These are phyloP conservation scores for Augochlora pura DNA, from an alignment of 1,140 invertebrate genomes.

Conservation along the genomic window DNA sequence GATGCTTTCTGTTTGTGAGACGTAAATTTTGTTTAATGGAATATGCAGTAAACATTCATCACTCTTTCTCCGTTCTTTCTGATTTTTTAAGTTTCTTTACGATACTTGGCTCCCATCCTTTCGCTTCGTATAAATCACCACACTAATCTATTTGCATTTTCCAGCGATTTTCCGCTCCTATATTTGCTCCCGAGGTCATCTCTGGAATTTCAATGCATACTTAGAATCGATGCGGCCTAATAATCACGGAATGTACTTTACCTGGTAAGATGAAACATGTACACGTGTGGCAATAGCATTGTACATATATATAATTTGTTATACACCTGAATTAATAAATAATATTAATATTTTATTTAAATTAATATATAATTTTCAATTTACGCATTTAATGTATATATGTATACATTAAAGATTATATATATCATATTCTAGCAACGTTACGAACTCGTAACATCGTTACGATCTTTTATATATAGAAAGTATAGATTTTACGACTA, in stretches of 20 bases:
- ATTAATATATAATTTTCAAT: too few species aligned
- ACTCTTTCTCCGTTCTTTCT: too few species aligned
- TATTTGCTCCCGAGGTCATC: constrained; percentile 16
- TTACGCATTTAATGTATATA: too few species aligned
- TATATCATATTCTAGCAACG: too few species aligned
- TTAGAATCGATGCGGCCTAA: constrained; percentile 34
- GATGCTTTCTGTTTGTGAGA: too few species aligned
- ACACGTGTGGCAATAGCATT: background rate
- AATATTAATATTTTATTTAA: too few species aligned
- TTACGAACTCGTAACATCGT: too few species aligned
- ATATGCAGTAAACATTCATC: too few species aligned
- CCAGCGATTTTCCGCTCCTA: background rate
- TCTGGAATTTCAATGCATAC: constrained; percentile 35
- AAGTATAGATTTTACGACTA: too few species aligned
- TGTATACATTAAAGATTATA: too few species aligned
- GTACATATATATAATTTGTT: background rate
- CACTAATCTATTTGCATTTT: background rate
- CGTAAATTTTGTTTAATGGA: background rate
- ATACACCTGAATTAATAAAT: too few species aligned
- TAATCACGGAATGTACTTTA: constrained; percentile 41
- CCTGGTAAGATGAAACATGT: constrained; percentile 2
- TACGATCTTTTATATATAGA: too few species aligned
- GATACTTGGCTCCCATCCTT: background rate
- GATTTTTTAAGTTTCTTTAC: background rate
- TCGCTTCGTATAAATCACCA: background rate